A percentile compares a stretch with the other conserved stretches of the same genome.
These are phyloP conservation scores for Habrosyne pyritoides DNA, from an alignment of 2,888 invertebrate species.

Conservation along the genomic window DNA sequence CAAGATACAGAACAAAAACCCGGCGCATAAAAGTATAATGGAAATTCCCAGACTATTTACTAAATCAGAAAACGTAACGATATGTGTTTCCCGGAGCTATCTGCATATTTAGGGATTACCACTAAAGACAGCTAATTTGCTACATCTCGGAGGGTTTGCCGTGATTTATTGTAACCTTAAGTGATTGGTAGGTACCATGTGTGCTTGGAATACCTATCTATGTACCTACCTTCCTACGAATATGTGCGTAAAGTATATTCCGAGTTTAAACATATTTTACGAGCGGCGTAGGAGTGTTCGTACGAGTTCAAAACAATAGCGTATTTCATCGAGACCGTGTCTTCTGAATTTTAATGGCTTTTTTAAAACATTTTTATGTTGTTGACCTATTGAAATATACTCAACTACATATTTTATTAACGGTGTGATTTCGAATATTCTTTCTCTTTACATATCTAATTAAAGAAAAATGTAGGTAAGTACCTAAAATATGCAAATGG, in stretches of 20 bases:
- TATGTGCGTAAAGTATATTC: conserved; percentile 13
- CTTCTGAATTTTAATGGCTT: conserved; percentile 2
- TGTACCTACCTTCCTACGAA: conserved; percentile 11
- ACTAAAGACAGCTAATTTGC: conserved; percentile 42
- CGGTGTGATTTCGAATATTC: no score
- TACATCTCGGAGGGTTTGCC: conserved; percentile 19
- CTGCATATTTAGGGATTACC: conserved; percentile 39
- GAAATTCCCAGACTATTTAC: not conserved
- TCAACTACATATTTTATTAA: no score
- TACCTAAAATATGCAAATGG: no score
- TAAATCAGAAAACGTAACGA: conserved; percentile 13
- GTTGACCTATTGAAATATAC: not conserved
- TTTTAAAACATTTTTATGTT: not conserved
- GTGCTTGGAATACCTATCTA: not conserved
- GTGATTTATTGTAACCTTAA: conserved; percentile 39
- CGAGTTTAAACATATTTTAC: conserved; percentile 33
- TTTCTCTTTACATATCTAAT: no score
- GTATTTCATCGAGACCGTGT: conserved; percentile 1
- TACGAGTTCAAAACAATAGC: conserved; percentile 1
- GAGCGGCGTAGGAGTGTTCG: conserved; percentile 32
- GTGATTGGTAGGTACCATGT: conserved; percentile 29
- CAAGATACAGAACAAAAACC: not conserved
- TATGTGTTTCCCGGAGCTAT: conserved; percentile 23
- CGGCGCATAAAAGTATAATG: not conserved
- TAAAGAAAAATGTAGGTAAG: no score